Evolutionary conservation across 2,888 invertebrate species (phyloP).

Genomic region (Melinopterus prodromus): DNA sequence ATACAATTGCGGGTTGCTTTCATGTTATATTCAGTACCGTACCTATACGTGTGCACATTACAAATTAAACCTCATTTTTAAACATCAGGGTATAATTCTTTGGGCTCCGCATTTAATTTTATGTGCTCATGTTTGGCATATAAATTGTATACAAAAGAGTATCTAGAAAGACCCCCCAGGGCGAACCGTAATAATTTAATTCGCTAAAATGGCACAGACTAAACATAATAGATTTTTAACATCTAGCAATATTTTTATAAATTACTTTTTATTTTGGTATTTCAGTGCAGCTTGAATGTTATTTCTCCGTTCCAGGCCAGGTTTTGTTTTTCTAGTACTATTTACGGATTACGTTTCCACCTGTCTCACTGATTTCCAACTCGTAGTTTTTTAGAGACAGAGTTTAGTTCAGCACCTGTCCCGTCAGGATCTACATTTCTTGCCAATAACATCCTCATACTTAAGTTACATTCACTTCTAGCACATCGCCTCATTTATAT

Average conservation of each 20-base stretch:
- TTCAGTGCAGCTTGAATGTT: too few relatives aligned
- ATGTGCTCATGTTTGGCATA: neutral
- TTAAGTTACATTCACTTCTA: neutral
- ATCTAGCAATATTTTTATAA: too few relatives aligned
- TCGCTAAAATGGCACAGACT: neutral
- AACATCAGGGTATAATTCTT: neutral
- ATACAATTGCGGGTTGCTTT: neutral
- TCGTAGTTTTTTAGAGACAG: neutral
- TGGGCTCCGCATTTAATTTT: neutral
- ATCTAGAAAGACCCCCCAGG: neutral
- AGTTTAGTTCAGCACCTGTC: neutral
- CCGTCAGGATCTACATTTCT: neutral
- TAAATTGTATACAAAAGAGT: neutral
- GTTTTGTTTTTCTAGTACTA: neutral
- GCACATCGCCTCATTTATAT: neutral
- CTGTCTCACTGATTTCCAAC: neutral
- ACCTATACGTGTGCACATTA: neutral
- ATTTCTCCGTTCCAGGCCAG: too few relatives aligned
- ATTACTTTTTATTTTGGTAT: too few relatives aligned
- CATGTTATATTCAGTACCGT: neutral
- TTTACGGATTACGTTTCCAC: neutral
- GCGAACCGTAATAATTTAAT: neutral
- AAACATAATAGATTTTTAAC: too few relatives aligned
- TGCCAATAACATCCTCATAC: neutral
- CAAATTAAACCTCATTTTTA: neutral